Conservation (phyloP, 2,888 invertebrate genomes). For the Lingula anatina region DNA sequence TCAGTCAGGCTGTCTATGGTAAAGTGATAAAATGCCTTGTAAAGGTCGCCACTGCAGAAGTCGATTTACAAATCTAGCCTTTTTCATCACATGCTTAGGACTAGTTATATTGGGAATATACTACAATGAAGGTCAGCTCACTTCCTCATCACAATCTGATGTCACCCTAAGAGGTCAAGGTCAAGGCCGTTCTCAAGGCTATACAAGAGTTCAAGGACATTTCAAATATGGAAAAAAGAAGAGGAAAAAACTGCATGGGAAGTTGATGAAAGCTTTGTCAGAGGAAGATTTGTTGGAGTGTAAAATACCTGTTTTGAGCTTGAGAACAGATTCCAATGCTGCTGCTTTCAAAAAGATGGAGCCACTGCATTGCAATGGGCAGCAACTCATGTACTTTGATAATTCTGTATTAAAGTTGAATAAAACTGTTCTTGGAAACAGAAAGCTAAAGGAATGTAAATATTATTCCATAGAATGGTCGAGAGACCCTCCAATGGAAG, state of each 20-base stretch:
- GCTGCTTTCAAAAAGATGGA: slow-evolving; percentile 22
- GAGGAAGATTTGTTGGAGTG: too few species aligned
- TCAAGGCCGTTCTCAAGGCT: background rate
- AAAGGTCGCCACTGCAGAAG: too few species aligned
- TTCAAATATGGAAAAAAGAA: too few species aligned
- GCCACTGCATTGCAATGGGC: slow-evolving; percentile 21
- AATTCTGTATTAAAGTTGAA: slow-evolving; percentile 21
- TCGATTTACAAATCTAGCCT: too few species aligned
- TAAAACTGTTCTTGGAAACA: slow-evolving; percentile 11
- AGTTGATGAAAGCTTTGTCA: too few species aligned
- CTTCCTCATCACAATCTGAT: too few species aligned
- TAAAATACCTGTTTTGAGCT: slow-evolving; percentile 21
- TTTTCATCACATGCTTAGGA: too few species aligned
- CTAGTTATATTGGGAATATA: too few species aligned
- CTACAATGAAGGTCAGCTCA: too few species aligned
- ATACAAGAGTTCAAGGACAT: background rate
- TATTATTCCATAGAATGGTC: slow-evolving; percentile 23
- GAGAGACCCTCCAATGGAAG: slow-evolving; percentile 21
- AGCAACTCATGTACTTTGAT: slow-evolving; percentile 21
- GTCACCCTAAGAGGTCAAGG: background rate
- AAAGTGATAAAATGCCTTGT: too few species aligned
- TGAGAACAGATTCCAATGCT: slow-evolving; percentile 25
- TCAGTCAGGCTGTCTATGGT: too few species aligned
- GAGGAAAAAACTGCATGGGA: too few species aligned
- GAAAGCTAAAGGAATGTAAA: slow-evolving; percentile 24